Evolutionary conservation across 2,888 invertebrate species (phyloP).

Genomic region (Lepidonotus clava): DNA sequence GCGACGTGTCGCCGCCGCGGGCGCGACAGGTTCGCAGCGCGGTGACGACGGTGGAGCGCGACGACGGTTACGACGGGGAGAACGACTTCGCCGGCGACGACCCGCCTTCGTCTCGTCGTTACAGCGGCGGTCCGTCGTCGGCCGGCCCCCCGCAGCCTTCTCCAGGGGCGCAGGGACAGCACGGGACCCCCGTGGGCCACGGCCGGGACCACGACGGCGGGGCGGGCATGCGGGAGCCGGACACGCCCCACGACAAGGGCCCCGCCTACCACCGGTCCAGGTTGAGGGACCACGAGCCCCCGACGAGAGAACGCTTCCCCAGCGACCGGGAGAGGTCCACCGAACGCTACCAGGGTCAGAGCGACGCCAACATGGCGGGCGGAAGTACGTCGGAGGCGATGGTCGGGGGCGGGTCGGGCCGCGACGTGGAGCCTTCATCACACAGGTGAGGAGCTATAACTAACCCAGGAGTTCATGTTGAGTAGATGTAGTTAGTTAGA

Average conservation of each 20-base stretch:
- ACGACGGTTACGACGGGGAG: conserved; percentile 26
- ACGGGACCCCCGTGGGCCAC: not conserved
- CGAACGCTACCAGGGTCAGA: conserved; percentile 14
- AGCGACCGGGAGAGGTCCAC: conserved; percentile 21
- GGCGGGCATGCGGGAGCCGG: not conserved
- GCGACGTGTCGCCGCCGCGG: conserved; percentile 5
- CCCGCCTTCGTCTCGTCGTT: not conserved
- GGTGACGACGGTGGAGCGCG: conserved; percentile 41
- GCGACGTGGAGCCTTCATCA: conserved; percentile 15
- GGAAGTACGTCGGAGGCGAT: not conserved
- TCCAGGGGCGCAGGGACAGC: not conserved
- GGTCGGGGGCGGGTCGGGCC: not conserved
- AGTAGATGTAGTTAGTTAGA: too few species aligned
- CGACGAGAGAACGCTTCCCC: not conserved
- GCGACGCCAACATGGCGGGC: not conserved
- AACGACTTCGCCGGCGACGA: not conserved
- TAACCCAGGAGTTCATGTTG: too few species aligned
- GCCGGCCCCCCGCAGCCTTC: not conserved
- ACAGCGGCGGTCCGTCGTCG: not conserved
- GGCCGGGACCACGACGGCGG: conserved; percentile 1
- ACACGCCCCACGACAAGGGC: not conserved
- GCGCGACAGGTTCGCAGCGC: conserved; percentile 14
- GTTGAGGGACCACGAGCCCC: not conserved
- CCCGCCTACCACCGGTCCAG: not conserved
- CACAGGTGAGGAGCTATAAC: too few species aligned